Evolutionary conservation across 2,888 invertebrate species (phyloP), one percentile per base, ranked within the genome.

Genomic region (Gastrophysa polygoni): DNA sequence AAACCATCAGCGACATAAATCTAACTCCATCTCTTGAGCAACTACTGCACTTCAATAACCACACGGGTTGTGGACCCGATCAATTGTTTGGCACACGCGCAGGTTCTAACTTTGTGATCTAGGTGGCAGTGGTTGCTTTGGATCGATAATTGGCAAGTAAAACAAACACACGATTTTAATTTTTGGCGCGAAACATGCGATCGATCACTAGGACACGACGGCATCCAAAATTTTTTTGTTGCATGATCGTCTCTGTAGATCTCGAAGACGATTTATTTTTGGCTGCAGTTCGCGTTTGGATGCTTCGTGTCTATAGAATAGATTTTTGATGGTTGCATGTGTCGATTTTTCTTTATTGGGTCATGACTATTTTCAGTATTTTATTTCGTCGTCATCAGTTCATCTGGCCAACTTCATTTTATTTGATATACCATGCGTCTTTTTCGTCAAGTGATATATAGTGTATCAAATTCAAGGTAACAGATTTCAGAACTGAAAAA

Each of bases 301-400:
- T 67, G 65, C 63, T 64, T 59, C 44, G 62, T 62, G 65, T 65
- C 64, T 34, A 24, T 63, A 66, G 66, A 56, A 64, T 68, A 66
- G 64, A 48, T 59, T 65, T 66, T 70, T 67, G 65, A 67, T 68
- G 70, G 70, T 68, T 70, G 70, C 70, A 70, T 70, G 70, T 63
- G 66, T 65, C 63, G 6, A 64, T 57, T 57, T 46, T 56, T 50
- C 59, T 66, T 68, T 68, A 63, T 61, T 59, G 58, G 59, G 65
- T 63, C 65, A 56, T 64, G 67, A 60, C 64, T 63, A 51, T 62
- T 17, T 59, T n/a, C 24, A 59, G 11, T 58, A 43, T 49, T 58
- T 47, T 5, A 8, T n/a, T n/a, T n/a, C n/a, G n/a, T n/a, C n/a
- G n/a, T n/a, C n/a, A n/a, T n/a, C n/a, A n/a, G n/a, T n/a, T n/a